Evolutionary conservation across 2,113 vertebrate species (phyloP), one percentile per base, ranked within the genome.

Genomic region (Oreocharis arfaki): DNA sequence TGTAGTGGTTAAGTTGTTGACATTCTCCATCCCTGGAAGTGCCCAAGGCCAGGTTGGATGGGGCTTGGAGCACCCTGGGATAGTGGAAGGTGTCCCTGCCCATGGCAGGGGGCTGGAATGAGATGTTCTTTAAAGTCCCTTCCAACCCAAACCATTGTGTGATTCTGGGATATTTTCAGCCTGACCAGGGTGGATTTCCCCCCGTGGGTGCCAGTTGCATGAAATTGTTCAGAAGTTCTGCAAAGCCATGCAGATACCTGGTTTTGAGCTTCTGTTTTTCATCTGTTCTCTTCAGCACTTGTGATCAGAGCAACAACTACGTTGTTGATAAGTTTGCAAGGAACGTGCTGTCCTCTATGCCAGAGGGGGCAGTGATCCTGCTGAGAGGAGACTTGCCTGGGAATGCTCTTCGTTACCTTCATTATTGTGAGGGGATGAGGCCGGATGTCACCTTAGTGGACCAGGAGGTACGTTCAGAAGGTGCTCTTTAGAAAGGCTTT

Each of bases 381-480:
- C 98, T 99, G 16, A 98, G 99, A 95, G 99, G 99, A 90, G 99
- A 99, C 94, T 96, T 99, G 84, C 99, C 99, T 1, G 99, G 99
- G 46, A 99, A 99, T 96, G 98, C 99, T 60, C 97, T 99, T 78
- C 99, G 99, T 89, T 99, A 99, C 61, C 55, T 99, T 44, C 98
- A 99, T 97, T 99, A 99, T 60, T 99, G 99, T 9, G 98, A 99
- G 93, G 98, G 97, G 2, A 59, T 98, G 55, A 98, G 99, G 84
- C 98, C 99, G 12, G 99, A 99, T 89, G 52, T 99, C 68, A 98
- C 98, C 32, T 98, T 99, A 30, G 98, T 99, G 63, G 99, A 99
- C 97, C 99, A 99, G 95, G 99, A 99, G 98, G 99, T 99, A 97
- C 57, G 96, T 95, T 16, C 81, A 69, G 71, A 64, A 73, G 78